phyloP scores from a whole-genome alignment of 2,113 vertebrate species.

The Cyprinodon tularosa region DNA sequence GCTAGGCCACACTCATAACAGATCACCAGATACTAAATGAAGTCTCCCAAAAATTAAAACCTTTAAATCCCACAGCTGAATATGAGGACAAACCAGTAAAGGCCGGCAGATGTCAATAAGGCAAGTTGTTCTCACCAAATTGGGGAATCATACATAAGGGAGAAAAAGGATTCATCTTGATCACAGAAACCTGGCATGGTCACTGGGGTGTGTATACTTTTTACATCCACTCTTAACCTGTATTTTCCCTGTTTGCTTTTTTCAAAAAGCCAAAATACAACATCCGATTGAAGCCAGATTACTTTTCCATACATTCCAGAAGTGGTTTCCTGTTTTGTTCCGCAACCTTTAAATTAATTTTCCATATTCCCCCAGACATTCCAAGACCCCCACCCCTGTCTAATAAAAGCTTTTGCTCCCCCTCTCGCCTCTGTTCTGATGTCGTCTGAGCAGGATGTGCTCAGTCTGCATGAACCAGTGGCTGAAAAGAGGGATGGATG shows the following conservation, averaged over 20 bases:
- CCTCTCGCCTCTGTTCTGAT: constrained; percentile 25
- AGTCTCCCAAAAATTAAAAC: too few species aligned
- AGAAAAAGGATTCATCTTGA: neutral
- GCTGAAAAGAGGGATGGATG: constrained; percentile 1
- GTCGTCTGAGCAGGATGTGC: constrained; percentile 45
- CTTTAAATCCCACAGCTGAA: too few species aligned
- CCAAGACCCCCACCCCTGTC: constrained; percentile 33
- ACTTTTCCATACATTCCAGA: constrained; percentile 8
- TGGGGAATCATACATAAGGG: neutral
- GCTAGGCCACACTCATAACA: too few species aligned
- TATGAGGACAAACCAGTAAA: too few species aligned
- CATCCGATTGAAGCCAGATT: neutral
- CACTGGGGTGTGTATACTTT: neutral
- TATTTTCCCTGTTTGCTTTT: neutral
- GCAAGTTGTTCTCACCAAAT: too few species aligned
- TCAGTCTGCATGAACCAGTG: constrained; percentile 31
- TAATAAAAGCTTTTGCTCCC: constrained; percentile 65
- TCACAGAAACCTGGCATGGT: too few species aligned
- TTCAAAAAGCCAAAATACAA: neutral
- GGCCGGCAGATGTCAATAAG: too few species aligned
- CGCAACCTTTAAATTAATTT: constrained; percentile 55
- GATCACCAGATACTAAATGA: too few species aligned
- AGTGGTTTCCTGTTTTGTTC: constrained; percentile 34
- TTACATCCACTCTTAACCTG: neutral
- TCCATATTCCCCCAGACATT: constrained; percentile 70